Conservation (phyloP, 2,888 invertebrate species). For the Phytoseiulus persimilis region DNA sequence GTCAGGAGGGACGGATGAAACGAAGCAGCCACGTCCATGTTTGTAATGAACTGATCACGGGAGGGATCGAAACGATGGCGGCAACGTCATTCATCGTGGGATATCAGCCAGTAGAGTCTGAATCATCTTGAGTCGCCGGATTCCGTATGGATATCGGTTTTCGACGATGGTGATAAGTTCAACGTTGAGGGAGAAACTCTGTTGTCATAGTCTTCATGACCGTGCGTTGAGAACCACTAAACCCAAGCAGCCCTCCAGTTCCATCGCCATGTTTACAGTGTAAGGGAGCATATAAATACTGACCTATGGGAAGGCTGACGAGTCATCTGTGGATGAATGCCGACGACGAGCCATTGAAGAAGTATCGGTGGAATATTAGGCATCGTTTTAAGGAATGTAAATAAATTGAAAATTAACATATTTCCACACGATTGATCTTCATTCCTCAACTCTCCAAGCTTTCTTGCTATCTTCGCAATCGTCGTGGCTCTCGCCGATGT, state of each 20-base stretch:
- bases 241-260: not conserved
- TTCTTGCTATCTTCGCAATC: no score
- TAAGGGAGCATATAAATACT: not conserved
- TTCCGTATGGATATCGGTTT: not conserved
- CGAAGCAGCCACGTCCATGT: not conserved
- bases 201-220: not conserved
- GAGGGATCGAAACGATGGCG: not conserved
- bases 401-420: slow-evolving; percentile 32
- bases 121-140: not conserved
- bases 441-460: no score
- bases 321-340: not conserved
- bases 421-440: not conserved
- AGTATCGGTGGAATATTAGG: not conserved
- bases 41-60: not conserved
- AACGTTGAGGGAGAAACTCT: not conserved
- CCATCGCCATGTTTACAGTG: not conserved
- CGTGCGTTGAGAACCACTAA: not conserved
- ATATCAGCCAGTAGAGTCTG: not conserved
- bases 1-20: not conserved
- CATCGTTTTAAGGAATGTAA: slow-evolving; percentile 10
- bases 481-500: no score
- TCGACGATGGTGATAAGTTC: not conserved
- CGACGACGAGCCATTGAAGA: not conserved
- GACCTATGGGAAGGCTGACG: not conserved
- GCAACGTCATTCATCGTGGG: not conserved